These are phyloP conservation scores for Thamnophis sirtalis DNA, from an alignment of 2,113 vertebrate genomes.

Conservation along the genomic window DNA sequence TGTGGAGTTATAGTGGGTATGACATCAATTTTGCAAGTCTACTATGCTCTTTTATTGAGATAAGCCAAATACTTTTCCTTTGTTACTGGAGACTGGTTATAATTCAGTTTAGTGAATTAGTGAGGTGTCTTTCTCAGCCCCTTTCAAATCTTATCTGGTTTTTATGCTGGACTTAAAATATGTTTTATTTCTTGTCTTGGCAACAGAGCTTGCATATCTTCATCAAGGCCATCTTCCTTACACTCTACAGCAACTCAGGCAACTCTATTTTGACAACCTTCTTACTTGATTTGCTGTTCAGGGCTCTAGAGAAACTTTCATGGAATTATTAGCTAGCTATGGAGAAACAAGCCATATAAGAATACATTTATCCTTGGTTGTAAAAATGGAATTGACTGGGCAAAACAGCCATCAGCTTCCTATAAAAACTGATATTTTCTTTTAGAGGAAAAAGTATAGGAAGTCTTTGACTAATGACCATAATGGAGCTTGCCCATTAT, in stretches of 20 bases:
- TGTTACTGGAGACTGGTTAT: background rate
- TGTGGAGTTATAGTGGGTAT: background rate
- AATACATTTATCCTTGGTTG: background rate
- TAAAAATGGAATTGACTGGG: background rate
- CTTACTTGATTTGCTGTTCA: background rate
- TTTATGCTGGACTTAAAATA: background rate
- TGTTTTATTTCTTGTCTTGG: background rate
- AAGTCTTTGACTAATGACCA: no score
- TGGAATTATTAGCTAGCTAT: background rate
- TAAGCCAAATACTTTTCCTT: background rate
- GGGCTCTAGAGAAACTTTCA: background rate
- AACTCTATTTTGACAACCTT: background rate
- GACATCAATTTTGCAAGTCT: background rate
- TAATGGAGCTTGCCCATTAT: no score
- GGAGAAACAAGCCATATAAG: background rate
- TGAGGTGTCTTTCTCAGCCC: background rate
- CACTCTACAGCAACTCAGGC: background rate
- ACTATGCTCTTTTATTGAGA: background rate
- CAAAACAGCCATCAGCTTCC: background rate
- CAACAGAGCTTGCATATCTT: background rate
- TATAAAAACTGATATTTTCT: background rate
- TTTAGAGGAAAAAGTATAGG: background rate
- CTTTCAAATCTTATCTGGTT: background rate
- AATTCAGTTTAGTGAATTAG: background rate
- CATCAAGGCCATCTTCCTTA: background rate